Base-by-base conservation (phyloP, 2,888 invertebrate genomes). In the Eutolmus rufibarbis region DNA sequence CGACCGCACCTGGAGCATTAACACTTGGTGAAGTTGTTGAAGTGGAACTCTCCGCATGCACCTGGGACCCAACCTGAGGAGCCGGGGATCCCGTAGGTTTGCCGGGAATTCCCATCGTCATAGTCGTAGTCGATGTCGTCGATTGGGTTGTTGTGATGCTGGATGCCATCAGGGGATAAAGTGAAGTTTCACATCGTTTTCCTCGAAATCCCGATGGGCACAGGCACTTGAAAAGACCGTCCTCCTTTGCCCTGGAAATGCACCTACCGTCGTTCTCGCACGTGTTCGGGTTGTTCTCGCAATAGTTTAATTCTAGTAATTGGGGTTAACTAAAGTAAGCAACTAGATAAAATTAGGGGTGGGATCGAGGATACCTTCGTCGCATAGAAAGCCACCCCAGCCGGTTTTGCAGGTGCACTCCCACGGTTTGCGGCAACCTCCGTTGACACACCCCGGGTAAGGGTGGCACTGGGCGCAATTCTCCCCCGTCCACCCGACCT, bases 361-460 rank as follows among this genome's bases (percentile, higher is more conserved):
- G 28, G 23, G 9, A 28, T 66, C 23, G 23, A 12, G 5, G 84
- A 78, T 23, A 97, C 97, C 96, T 95, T 97, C 96, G 92, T 98
- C 96, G 92, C 98, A 98, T 23, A 97, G 95, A 94, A 97, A 96
- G 89, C 98, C 98, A 79, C 97, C 97, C 92, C 92, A 92, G 84
- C 98, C 98, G 1, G 95, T 94, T 89, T 96, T 94, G 92, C 98
- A 98, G 91, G 95, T 95, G 92, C 98, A 98, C 92, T 98, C 97
- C 97, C 97, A 98, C 1, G 98, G 97, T 85, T 96, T 93, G 87
- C 94, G 94, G 92, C 98, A 98, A 86, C 95, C 94, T 28, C 98
- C 98, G 91, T 98, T 95, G 87, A 95, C 95, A 91, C 98, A 98
- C 89, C 97, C 97, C 0, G 98, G 98, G 93, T 98, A 98, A 0